Conservation (phyloP, 2,888 invertebrate genomes). For the Germaria angustata region DNA sequence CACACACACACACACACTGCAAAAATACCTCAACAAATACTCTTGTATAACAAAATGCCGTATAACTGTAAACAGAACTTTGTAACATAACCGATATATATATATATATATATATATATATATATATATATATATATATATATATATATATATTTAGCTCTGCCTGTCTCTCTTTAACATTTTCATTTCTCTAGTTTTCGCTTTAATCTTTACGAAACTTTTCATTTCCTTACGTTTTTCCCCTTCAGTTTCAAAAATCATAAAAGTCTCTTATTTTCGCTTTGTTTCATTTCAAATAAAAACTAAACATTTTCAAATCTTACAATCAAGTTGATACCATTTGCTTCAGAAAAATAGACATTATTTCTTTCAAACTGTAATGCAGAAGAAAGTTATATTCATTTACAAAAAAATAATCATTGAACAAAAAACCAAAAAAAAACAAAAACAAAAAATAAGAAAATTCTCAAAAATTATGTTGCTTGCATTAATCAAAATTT, state of each 20-base stretch:
- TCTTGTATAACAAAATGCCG: conserved; percentile 23
- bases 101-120: no score
- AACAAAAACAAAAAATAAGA: no score
- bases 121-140: no score
- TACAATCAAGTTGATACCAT: conserved; percentile 26
- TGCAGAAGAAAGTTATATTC: conserved; percentile 6
- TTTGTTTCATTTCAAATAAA: conserved; percentile 57
- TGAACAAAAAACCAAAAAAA: no score
- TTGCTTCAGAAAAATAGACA: conserved; percentile 39
- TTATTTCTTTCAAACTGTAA: conserved; percentile 24
- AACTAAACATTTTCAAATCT: conserved; percentile 53
- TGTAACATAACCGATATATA: conserved; percentile 45
- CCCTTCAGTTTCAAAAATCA: conserved; percentile 45
- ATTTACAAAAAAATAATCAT: conserved; percentile 45
- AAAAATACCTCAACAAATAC: conserved; percentile 23
- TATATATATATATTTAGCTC: conserved; percentile 28
- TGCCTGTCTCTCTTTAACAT: conserved; percentile 38
- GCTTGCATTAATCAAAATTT: conserved; percentile 62
- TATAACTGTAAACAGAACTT: conserved; percentile 40
- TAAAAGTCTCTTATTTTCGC: conserved; percentile 49
- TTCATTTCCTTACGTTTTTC: conserved; percentile 23
- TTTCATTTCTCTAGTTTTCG: conserved; percentile 32
- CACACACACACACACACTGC: conserved; percentile 35
- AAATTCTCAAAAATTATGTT: conserved; percentile 55
- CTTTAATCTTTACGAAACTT: conserved; percentile 28